These are phyloP conservation scores for Trachythela sp. DNA, from an alignment of 64 coral and sea anemone species.

Conservation along the genomic window DNA sequence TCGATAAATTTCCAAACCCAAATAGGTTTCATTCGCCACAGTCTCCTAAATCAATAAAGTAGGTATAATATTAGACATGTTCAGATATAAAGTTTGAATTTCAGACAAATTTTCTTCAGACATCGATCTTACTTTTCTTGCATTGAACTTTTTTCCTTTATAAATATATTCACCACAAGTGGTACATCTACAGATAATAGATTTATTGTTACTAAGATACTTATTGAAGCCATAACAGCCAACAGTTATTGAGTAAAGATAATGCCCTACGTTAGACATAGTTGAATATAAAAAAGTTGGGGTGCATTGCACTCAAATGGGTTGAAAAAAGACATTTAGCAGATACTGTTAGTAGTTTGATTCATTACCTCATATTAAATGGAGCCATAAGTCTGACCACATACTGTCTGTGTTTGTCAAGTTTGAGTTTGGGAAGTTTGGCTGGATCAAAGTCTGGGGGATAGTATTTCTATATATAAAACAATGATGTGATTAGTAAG, in stretches of 20 bases:
- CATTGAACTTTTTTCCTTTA: constrained; percentile 99
- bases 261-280: neutral
- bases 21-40: constrained; percentile 81
- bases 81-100: neutral
- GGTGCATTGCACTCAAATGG: too few relatives aligned
- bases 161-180: constrained; percentile 99
- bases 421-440: constrained; percentile 95
- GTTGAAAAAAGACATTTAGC: too few relatives aligned
- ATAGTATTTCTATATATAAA: constrained; percentile 89
- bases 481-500: too few relatives aligned
- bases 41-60: constrained; percentile 66
- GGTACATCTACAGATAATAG: constrained; percentile 63
- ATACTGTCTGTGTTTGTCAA: constrained; percentile 90
- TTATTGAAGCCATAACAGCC: too few relatives aligned
- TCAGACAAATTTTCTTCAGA: neutral
- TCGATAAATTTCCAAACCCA: constrained; percentile 76
- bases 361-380: constrained; percentile 99
- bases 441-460: constrained; percentile 99
- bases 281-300: too few relatives aligned
- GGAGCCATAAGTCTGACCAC: constrained; percentile 96
- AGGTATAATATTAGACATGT: neutral
- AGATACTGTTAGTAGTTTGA: too few relatives aligned
- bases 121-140: constrained; percentile 68
- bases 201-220: neutral
- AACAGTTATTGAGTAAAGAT: too few relatives aligned